Evolutionary conservation across 2,797 vertebrate genomes (phyloP), one percentile per base, ranked within the genome.

Genomic region (Alauda arvensis): DNA sequence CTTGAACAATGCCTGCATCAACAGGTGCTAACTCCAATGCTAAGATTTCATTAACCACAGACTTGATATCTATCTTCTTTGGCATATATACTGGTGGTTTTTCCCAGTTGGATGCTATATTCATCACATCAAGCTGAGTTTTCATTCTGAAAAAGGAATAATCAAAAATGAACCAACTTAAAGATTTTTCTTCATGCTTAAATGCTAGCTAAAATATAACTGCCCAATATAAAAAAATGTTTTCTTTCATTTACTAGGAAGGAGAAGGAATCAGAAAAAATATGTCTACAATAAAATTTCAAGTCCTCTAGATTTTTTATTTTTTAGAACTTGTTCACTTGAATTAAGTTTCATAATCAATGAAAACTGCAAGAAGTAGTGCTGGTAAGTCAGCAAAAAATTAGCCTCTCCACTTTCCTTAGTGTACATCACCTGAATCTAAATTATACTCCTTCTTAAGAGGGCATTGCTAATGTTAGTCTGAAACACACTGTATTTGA

Each of bases 71-170:
- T 69, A 96, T 90, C 61, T 89, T 90, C 65, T 86, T 94, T 71
- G 91, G 93, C 11, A 59, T 76, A 84, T 61, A 81, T 16, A 85
- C 92, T 23, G 81, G 71, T 46, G 85, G 79, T 49, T 93, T 95
- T 85, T 95, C 90, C 61, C 86, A 91, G 68, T 25, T 85, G 39
- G 93, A 92, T 39, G 95, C 89, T 63, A 96, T 87, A 55, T 85
- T 95, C 92, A 96, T 93, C 59, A 97, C 77, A 25, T 96, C 96
- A 93, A 97, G 94, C 56, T 95, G 96, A 87, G 94, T 96, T 68
- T 95, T 96, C 95, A 97, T 95, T 90, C 96, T 97, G 62, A 24
- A 90, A 70, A 52, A 68, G 5, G 6, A 12, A 63, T 17, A 42
- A 16, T 10, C 15, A 26, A 65, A 75, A 68, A 61, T 17, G 15